Conservation (phyloP, 37 sponge, comb jelly and placozoan genomes). For the Dysidea cf. avara region DNA sequence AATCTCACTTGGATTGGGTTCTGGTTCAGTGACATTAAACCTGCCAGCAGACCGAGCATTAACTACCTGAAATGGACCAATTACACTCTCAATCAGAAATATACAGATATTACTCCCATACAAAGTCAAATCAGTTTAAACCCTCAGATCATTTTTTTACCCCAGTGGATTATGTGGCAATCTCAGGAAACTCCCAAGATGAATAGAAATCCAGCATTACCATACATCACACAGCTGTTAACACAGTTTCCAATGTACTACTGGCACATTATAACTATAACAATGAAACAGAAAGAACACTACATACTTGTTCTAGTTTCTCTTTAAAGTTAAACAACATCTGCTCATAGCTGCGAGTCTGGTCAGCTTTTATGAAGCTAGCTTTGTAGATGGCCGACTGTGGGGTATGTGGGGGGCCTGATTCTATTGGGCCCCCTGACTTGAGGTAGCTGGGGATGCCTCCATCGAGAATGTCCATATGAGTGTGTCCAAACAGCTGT, state of each 20-base stretch:
- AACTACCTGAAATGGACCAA: conserved; percentile 56
- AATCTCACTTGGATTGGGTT: conserved; percentile 77
- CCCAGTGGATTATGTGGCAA: too few species aligned
- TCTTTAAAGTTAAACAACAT: conserved; percentile 27
- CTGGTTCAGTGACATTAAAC: conserved; percentile 68
- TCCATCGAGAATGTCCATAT: conserved; percentile 74
- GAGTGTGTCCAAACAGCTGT: conserved; percentile 67
- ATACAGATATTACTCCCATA: too few species aligned
- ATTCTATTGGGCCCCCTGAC: conserved; percentile 18
- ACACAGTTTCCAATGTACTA: too few species aligned
- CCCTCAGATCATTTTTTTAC: too few species aligned
- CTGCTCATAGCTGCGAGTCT: conserved; percentile 43
- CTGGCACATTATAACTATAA: conserved; percentile 4
- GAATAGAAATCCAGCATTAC: too few species aligned
- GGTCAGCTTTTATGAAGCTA: conserved; percentile 15
- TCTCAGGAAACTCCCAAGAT: too few species aligned
- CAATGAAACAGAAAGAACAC: background rate
- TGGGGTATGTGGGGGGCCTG: conserved; percentile 12
- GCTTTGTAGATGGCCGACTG: conserved; percentile 9
- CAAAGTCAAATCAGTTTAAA: too few species aligned
- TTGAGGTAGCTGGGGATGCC: conserved; percentile 62
- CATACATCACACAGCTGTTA: too few species aligned
- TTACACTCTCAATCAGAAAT: too few species aligned
- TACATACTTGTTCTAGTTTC: conserved; percentile 30
- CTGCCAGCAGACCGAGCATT: conserved; percentile 64